A percentile compares a stretch with the other conserved stretches of the same genome.
These are phyloP conservation scores for Anguilla pacifica DNA, from an alignment of 2,797 vertebrate species.

Conservation along the genomic window DNA sequence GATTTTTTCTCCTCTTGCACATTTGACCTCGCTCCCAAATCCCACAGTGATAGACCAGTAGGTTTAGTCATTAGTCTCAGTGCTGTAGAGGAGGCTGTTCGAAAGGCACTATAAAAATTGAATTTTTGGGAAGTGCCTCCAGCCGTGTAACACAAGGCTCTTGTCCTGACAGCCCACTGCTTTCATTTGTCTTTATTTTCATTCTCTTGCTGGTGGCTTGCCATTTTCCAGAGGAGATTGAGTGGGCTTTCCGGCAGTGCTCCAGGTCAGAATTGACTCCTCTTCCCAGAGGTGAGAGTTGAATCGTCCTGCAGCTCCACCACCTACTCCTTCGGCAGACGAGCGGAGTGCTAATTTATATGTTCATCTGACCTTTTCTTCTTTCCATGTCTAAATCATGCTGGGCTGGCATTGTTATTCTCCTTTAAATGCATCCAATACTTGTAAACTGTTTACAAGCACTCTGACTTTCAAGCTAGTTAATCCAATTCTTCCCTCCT, in stretches of 20 bases:
- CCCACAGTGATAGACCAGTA: background rate
- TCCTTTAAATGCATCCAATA: conserved; percentile 25
- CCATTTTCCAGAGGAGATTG: conserved; percentile 20
- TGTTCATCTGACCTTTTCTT: conserved; percentile 30
- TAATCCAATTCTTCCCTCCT: background rate
- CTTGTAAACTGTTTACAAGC: conserved; percentile 22
- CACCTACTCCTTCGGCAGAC: conserved; percentile 10
- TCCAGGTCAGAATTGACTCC: conserved; percentile 19
- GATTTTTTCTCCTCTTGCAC: background rate
- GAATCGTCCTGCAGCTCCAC: conserved; percentile 10
- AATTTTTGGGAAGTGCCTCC: conserved; percentile 13
- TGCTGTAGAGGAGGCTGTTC: background rate
- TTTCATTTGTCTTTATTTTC: conserved; percentile 19
- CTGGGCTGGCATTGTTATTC: background rate
- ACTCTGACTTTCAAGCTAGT: background rate
- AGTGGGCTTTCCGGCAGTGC: conserved; percentile 3
- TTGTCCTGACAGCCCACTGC: conserved; percentile 11
- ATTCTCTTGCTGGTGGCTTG: conserved; percentile 1
- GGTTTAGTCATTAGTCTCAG: conserved; percentile 3
- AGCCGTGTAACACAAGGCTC: conserved; percentile 6
- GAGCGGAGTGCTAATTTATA: conserved; percentile 4
- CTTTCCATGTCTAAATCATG: conserved; percentile 17
- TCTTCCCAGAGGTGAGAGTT: conserved; percentile 26
- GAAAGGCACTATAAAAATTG: conserved; percentile 21
- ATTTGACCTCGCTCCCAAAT: conserved; percentile 20